phyloP scores from a whole-genome alignment of 2,888 invertebrate species.

The Ectobius pallidus region DNA sequence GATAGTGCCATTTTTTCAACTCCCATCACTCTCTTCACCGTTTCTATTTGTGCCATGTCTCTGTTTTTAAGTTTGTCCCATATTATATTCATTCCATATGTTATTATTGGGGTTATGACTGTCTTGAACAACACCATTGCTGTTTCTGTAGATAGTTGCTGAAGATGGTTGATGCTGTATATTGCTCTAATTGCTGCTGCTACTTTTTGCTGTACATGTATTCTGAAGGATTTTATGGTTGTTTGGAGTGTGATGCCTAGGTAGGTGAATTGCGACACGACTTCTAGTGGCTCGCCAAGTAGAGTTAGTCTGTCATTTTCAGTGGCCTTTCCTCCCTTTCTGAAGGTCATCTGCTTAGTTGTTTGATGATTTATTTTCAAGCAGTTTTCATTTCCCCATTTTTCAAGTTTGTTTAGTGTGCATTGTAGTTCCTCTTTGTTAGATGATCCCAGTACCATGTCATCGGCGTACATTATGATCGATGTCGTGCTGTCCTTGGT shows the following conservation, averaged over 20 bases:
- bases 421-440: not conserved
- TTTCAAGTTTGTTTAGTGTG: not conserved
- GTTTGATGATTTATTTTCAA: not conserved
- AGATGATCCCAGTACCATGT: too few species aligned
- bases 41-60: not conserved
- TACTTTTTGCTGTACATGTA: not conserved
- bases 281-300: not conserved
- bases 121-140: too few species aligned
- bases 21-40: not conserved
- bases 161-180: not conserved
- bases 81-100: not conserved
- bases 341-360: not conserved
- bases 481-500: too few species aligned
- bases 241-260: not conserved
- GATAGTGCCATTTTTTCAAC: not conserved
- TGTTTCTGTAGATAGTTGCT: too few species aligned
- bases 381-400: not conserved
- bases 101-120: too few species aligned
- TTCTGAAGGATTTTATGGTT: not conserved
- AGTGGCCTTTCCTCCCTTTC: not conserved
- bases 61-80: not conserved
- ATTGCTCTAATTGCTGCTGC: not conserved
- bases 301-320: not conserved
- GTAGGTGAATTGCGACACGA: not conserved
- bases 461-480: too few species aligned